These are phyloP conservation scores for Micromesistius poutassou DNA, from an alignment of 2,797 vertebrate genomes.

Conservation along the genomic window DNA sequence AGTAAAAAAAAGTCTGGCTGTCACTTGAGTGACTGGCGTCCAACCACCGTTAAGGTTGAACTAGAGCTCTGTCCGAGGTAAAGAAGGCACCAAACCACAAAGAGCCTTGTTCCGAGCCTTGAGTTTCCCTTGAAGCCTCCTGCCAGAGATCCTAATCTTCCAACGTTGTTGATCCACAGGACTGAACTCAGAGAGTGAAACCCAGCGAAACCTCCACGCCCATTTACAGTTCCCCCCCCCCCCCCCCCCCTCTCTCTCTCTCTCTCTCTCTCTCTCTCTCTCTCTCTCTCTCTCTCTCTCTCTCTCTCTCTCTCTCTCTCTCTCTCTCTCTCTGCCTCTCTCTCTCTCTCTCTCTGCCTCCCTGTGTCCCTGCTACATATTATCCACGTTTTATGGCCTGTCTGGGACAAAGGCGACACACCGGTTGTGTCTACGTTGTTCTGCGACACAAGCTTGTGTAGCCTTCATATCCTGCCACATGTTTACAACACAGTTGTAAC, in stretches of 20 bases:
- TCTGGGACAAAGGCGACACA: too few species aligned
- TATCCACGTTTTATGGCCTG: too few species aligned
- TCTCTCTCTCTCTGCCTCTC: too few species aligned
- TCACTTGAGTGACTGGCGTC: background rate
- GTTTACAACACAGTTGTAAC: background rate
- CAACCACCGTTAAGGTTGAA: background rate
- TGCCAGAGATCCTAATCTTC: background rate
- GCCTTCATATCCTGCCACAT: too few species aligned
- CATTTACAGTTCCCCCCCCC: too few species aligned
- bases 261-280: too few species aligned
- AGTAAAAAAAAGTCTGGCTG: background rate
- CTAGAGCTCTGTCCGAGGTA: conserved; percentile 2
- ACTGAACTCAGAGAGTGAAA: conserved; percentile 33
- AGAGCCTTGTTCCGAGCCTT: background rate
- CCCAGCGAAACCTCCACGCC: conserved; percentile 56
- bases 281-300: conserved; percentile 5
- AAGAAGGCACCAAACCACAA: background rate
- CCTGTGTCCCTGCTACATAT: conserved; percentile 1
- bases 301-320: too few species aligned
- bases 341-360: background rate
- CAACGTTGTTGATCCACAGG: conserved; percentile 35
- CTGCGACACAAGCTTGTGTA: too few species aligned
- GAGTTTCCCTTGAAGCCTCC: background rate
- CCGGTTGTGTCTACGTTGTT: background rate
- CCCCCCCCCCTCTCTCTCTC: too few species aligned